These are phyloP conservation scores for Montipora efflorescens DNA, from an alignment of 64 coral and sea anemone genomes.

Conservation along the genomic window DNA sequence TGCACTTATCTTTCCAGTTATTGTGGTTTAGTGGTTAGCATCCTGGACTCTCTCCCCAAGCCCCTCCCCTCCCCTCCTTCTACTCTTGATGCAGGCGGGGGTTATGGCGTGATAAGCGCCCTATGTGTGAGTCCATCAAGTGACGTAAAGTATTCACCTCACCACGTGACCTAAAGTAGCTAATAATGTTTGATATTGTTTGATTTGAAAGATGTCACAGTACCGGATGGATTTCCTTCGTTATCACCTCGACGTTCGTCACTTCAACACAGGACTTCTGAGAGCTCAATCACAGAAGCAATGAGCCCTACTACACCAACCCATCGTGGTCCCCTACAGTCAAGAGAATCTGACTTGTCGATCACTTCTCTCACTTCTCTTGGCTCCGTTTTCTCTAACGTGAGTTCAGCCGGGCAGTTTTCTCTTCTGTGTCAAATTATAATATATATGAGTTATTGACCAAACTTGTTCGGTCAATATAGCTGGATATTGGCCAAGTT, in stretches of 20 bases:
- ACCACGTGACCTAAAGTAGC: too few relatives aligned
- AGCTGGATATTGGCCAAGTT: too few relatives aligned
- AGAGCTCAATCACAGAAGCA: not conserved
- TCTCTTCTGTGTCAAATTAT: not conserved
- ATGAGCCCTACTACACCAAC: not conserved
- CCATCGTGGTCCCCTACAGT: slow-evolving; percentile 1
- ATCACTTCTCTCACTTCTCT: not conserved
- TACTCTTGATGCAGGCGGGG: too few relatives aligned
- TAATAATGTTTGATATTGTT: not conserved
- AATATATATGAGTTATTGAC: too few relatives aligned
- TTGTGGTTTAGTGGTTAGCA: too few relatives aligned
- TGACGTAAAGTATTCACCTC: too few relatives aligned
- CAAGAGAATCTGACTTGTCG: slow-evolving; percentile 3
- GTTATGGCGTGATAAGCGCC: too few relatives aligned
- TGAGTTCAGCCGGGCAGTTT: slow-evolving; percentile 4
- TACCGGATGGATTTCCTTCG: not conserved
- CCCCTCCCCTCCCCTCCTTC: too few relatives aligned
- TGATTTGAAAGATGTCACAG: not conserved
- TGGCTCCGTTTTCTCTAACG: not conserved
- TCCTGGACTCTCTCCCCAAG: too few relatives aligned
- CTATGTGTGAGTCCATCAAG: too few relatives aligned
- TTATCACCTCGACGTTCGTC: not conserved
- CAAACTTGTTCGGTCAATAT: too few relatives aligned
- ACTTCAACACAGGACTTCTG: not conserved
- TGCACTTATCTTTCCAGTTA: too few relatives aligned